Evolutionary conservation across 2,888 invertebrate species (phyloP).

Genomic region (Pherbina coryleti): DNA sequence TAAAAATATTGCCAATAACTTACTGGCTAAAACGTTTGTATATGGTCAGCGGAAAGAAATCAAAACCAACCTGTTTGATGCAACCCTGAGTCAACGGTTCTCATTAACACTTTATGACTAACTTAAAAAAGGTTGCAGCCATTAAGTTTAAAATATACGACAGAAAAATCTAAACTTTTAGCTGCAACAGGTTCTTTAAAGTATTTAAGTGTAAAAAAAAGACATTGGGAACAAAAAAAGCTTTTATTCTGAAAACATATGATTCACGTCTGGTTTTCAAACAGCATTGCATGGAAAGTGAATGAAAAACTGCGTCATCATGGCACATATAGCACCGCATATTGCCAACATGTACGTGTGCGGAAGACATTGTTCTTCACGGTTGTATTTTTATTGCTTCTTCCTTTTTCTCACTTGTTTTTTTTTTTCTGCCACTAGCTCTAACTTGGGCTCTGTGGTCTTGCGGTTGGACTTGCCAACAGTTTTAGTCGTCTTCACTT

Average conservation of each 20-base stretch:
- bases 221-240: too few relatives aligned
- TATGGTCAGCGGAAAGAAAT: not conserved
- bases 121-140: too few relatives aligned
- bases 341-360: not conserved
- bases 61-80: not conserved
- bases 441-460: not conserved
- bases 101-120: too few relatives aligned
- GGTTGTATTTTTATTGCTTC: not conserved
- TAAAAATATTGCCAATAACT: not conserved
- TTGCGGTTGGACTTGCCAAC: not conserved
- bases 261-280: constrained; percentile 1
- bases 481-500: not conserved
- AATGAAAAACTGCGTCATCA: not conserved
- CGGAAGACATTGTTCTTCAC: not conserved
- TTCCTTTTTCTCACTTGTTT: not conserved
- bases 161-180: too few relatives aligned
- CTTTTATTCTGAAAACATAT: not conserved
- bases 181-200: too few relatives aligned
- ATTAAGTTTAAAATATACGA: too few relatives aligned
- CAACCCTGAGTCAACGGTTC: not conserved
- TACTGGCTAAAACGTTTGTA: not conserved
- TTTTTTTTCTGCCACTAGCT: not conserved
- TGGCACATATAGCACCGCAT: not conserved
- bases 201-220: too few relatives aligned
- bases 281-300: not conserved